Percentiles rank a stretch among this genome's conserved stretches.
phyloP scores from a whole-genome alignment of 2,113 vertebrate genomes.

The Phasianus colchicus region DNA sequence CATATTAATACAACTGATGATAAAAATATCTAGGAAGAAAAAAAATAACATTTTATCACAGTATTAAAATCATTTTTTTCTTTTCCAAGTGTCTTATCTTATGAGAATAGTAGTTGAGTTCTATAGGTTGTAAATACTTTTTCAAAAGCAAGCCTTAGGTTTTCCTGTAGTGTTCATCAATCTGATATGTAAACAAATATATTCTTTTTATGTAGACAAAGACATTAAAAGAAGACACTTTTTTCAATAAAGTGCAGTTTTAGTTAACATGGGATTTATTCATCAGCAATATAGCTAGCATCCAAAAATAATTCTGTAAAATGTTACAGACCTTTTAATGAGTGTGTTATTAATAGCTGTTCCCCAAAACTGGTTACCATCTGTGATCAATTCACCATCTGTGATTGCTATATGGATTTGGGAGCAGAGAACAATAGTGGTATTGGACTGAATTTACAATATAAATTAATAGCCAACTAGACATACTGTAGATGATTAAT shows the following conservation, averaged over 20 bases:
- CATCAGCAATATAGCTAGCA: neutral
- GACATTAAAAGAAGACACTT: neutral
- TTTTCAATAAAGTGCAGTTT: neutral
- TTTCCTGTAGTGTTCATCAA: neutral
- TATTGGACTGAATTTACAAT: slow-evolving; percentile 15
- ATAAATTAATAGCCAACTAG: slow-evolving; percentile 23
- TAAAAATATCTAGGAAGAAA: neutral
- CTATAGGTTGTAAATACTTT: neutral
- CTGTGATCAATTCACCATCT: slow-evolving; percentile 44
- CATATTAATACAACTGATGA: neutral
- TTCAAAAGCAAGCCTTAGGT: neutral
- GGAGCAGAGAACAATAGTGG: neutral
- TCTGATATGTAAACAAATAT: neutral
- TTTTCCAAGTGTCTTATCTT: neutral
- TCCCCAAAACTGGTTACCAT: slow-evolving; percentile 16
- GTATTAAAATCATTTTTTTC: neutral
- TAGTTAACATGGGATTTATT: neutral
- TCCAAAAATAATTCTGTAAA: slow-evolving; percentile 19
- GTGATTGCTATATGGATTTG: slow-evolving; percentile 33
- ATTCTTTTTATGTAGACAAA: neutral
- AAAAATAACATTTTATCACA: neutral
- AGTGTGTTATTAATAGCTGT: slow-evolving; percentile 33
- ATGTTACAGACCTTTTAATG: slow-evolving; percentile 8
- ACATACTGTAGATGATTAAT: slow-evolving; percentile 31
- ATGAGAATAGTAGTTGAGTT: neutral